Evolutionary conservation across 1,140 invertebrate genomes (phyloP).

Genomic region (Aphis craccivora): DNA sequence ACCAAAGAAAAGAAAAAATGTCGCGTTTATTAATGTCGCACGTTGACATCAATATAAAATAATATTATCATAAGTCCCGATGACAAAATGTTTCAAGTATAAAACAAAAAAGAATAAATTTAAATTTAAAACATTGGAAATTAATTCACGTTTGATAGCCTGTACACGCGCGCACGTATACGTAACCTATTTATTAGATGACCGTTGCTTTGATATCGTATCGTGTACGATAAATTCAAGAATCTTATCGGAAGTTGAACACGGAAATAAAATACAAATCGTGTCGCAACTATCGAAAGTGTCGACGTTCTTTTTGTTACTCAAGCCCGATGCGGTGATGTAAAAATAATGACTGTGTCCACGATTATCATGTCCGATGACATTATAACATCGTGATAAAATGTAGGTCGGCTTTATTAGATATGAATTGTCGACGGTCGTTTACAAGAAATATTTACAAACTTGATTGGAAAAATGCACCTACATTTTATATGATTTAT

Average conservation of each 20-base stretch:
- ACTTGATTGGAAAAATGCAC: neutral
- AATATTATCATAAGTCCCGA: neutral
- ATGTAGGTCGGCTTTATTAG: neutral
- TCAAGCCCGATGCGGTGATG: neutral
- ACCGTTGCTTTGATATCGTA: neutral
- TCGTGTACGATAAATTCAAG: neutral
- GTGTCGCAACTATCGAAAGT: neutral
- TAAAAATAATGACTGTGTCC: neutral
- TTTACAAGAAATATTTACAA: neutral
- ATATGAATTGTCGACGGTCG: neutral
- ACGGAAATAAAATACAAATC: neutral
- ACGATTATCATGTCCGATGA: neutral
- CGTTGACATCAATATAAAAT: neutral
- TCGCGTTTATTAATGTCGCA: neutral
- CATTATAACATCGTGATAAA: conserved; percentile 16
- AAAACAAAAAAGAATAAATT: conserved; percentile 24
- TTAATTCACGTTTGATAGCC: conserved; percentile 16
- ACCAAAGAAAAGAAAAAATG: neutral
- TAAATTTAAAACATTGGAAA: conserved; percentile 24
- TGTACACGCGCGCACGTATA: neutral
- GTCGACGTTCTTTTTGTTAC: neutral
- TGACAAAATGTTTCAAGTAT: neutral
- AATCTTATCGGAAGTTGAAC: neutral
- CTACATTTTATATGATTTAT: neutral
- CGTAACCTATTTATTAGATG: conserved; percentile 2